phyloP scores from a whole-genome alignment of 1,140 invertebrate genomes.

The Micrasema longulum region DNA sequence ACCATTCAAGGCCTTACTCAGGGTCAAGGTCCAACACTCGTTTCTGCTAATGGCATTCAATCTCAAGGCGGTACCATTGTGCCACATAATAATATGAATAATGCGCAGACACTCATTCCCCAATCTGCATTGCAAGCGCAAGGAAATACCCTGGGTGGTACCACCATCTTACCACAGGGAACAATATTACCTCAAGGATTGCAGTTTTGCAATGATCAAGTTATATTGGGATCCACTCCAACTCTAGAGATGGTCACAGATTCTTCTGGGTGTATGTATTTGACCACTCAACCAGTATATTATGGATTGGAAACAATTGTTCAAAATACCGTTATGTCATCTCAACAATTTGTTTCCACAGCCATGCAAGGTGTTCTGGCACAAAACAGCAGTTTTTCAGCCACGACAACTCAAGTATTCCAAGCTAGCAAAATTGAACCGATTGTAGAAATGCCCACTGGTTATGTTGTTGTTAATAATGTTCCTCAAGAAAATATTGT shows the following conservation, averaged over 20 bases:
- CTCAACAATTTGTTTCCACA: slow-evolving; percentile 83
- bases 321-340: slow-evolving; percentile 87
- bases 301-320: slow-evolving; percentile 86
- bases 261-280: slow-evolving; percentile 76
- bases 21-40: slow-evolving; percentile 62
- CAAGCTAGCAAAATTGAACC: slow-evolving; percentile 86
- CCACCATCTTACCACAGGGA: slow-evolving; percentile 71
- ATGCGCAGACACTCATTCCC: slow-evolving; percentile 65
- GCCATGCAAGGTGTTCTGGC: slow-evolving; percentile 81
- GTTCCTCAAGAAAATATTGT: slow-evolving; percentile 62
- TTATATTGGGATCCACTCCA: slow-evolving; percentile 74
- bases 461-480: slow-evolving; percentile 79
- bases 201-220: slow-evolving; percentile 72
- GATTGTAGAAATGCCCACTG: slow-evolving; percentile 77
- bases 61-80: slow-evolving; percentile 63
- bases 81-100: slow-evolving; percentile 64
- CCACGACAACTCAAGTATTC: slow-evolving; percentile 84
- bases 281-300: slow-evolving; percentile 78
- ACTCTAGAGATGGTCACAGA: slow-evolving; percentile 78
- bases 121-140: slow-evolving; percentile 63
- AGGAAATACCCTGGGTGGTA: slow-evolving; percentile 63
- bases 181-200: slow-evolving; percentile 74
- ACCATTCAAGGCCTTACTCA: slow-evolving; percentile 64
- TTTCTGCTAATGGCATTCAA: slow-evolving; percentile 63
- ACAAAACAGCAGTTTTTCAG: slow-evolving; percentile 81